These are phyloP conservation scores for Brachypalpus laphriformis DNA, from an alignment of 2,888 invertebrate genomes.

Conservation along the genomic window DNA sequence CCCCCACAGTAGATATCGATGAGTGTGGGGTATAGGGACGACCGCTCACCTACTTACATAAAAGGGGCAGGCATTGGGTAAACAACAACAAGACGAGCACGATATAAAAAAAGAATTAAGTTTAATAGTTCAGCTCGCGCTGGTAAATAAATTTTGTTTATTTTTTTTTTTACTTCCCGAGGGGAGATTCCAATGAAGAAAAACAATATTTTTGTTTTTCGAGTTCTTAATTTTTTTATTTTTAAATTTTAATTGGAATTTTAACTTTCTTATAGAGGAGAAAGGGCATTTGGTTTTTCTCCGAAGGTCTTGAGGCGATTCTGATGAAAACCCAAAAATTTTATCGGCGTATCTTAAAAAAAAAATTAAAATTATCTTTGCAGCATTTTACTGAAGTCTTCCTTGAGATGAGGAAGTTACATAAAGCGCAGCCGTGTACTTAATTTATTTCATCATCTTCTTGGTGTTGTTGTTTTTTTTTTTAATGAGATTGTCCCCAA, in stretches of 20 bases:
- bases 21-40: neutral
- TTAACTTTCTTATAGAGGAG: neutral
- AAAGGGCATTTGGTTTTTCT: neutral
- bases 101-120: conserved; percentile 24
- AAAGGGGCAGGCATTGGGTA: conserved; percentile 6
- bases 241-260: conserved; percentile 45
- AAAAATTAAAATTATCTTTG: no score
- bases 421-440: no score
- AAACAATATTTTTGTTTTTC: neutral
- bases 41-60: neutral
- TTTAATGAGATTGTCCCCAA: conserved; percentile 49
- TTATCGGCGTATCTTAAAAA: no score
- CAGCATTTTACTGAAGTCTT: no score
- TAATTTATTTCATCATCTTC: conserved; percentile 1
- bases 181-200: conserved; percentile 35
- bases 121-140: conserved; percentile 29
- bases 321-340: no score
- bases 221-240: conserved; percentile 24
- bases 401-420: no score
- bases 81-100: conserved; percentile 31
- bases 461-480: neutral
- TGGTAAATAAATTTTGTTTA: conserved; percentile 34
- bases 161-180: neutral
- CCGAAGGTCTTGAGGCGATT: neutral
- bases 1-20: conserved; percentile 23